Evolutionary conservation across 2,113 vertebrate species (phyloP).

Genomic region (Nerophis ophidion): DNA sequence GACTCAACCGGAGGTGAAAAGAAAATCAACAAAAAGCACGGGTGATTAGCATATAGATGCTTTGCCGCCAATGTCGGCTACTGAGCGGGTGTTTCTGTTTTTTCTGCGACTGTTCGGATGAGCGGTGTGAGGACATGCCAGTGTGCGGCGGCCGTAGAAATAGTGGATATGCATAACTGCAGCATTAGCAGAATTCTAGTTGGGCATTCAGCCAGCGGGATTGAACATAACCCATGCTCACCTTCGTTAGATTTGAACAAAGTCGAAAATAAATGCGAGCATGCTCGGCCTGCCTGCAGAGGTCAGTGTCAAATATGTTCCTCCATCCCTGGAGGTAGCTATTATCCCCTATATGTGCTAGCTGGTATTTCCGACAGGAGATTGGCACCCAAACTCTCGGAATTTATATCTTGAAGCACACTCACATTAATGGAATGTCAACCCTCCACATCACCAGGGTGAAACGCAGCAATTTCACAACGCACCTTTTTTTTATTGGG

Average conservation of each 20-base stretch:
- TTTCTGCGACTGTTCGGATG: slow-evolving; percentile 16
- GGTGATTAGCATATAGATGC: slow-evolving; percentile 74
- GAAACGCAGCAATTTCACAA: slow-evolving; percentile 48
- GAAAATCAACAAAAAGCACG: slow-evolving; percentile 58
- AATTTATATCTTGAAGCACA: slow-evolving; percentile 55
- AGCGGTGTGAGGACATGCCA: neutral
- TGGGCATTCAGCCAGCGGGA: slow-evolving; percentile 39
- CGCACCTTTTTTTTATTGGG: slow-evolving; percentile 51
- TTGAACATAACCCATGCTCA: slow-evolving; percentile 33
- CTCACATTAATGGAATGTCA: slow-evolving; percentile 58
- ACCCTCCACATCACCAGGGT: slow-evolving; percentile 37
- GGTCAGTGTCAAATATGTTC: slow-evolving; percentile 50
- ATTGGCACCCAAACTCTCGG: slow-evolving; percentile 55
- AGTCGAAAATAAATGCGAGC: slow-evolving; percentile 46
- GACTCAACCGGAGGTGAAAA: slow-evolving; percentile 61
- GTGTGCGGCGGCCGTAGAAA: no score
- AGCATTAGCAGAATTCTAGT: slow-evolving; percentile 10
- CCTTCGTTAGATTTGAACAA: slow-evolving; percentile 43
- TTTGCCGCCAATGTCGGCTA: slow-evolving; percentile 32
- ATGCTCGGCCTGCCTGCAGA: slow-evolving; percentile 9
- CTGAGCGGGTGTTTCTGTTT: slow-evolving; percentile 22
- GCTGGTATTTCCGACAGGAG: slow-evolving; percentile 44
- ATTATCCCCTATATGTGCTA: slow-evolving; percentile 33
- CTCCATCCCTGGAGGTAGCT: slow-evolving; percentile 30
- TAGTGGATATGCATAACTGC: no score